A percentile compares a stretch with the other conserved stretches of the same genome.
These are phyloP conservation scores for Xanthia togata DNA, from an alignment of 2,888 invertebrate species.

Conservation along the genomic window DNA sequence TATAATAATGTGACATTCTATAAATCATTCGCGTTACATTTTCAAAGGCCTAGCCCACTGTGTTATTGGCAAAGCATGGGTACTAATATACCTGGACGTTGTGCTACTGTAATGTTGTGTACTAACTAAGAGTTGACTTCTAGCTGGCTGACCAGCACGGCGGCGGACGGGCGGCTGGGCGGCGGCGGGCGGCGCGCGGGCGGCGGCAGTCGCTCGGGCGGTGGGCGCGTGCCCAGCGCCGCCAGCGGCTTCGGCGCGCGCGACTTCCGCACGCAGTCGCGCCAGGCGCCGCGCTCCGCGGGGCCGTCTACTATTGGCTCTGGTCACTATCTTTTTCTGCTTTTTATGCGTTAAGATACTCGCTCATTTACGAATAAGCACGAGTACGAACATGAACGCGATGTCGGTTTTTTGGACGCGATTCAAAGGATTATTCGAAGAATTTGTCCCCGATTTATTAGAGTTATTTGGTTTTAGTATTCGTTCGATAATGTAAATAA, in stretches of 20 bases:
- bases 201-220: constrained; percentile 88
- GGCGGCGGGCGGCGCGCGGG: constrained; percentile 92
- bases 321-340: constrained; percentile 67
- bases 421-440: not conserved
- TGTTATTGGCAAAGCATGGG: not conserved
- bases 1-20: constrained; percentile 1
- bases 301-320: constrained; percentile 81
- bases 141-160: constrained; percentile 91
- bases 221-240: constrained; percentile 79
- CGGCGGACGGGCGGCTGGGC: constrained; percentile 93
- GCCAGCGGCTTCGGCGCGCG: constrained; percentile 83
- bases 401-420: not conserved
- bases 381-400: not conserved
- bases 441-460: not conserved
- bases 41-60: not conserved
- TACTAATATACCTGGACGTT: not conserved
- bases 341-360: not conserved
- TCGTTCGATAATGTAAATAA: not conserved
- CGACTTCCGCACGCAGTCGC: constrained; percentile 87
- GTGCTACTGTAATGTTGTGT: not conserved
- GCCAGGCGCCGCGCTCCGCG: constrained; percentile 84
- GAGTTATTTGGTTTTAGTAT: not conserved
- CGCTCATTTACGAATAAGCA: not conserved
- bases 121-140: constrained; percentile 2
- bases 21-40: not conserved